phyloP scores from a whole-genome alignment of 1,140 invertebrate species.

The Saxidomus purpurata region DNA sequence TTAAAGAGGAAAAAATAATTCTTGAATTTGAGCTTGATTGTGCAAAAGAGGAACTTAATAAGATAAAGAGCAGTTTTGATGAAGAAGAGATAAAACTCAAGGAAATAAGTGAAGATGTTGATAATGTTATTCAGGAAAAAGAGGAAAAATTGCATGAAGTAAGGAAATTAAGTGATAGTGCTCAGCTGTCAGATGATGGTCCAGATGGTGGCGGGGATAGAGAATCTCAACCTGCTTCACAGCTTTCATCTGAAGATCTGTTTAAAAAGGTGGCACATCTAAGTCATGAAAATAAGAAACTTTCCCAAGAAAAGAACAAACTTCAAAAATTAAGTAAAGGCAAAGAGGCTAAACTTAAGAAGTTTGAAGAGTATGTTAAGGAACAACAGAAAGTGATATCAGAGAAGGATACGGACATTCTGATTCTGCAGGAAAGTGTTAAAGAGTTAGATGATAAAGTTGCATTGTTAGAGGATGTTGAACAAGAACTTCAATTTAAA shows the following conservation, averaged over 20 bases:
- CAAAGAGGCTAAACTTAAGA: slow-evolving; percentile 59
- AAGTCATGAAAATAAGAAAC: slow-evolving; percentile 57
- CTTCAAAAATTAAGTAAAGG: slow-evolving; percentile 60
- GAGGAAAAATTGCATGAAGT: slow-evolving; percentile 30
- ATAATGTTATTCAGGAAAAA: slow-evolving; percentile 40
- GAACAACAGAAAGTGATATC: slow-evolving; percentile 57
- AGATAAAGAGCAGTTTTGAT: slow-evolving; percentile 37
- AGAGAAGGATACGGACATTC: slow-evolving; percentile 59
- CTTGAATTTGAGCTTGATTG: slow-evolving; percentile 63
- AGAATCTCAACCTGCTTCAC: neutral
- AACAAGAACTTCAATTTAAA: slow-evolving; percentile 47
- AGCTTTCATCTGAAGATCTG: slow-evolving; percentile 21
- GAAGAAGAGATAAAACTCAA: slow-evolving; percentile 31
- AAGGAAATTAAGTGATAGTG: slow-evolving; percentile 26
- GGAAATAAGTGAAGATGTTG: slow-evolving; percentile 43
- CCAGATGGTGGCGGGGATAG: neutral
- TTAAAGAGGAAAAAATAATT: slow-evolving; percentile 65
- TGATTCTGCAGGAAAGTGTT: slow-evolving; percentile 65
- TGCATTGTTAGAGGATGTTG: slow-evolving; percentile 46
- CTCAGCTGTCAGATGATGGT: neutral
- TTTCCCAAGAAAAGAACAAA: slow-evolving; percentile 57
- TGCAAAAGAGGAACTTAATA: slow-evolving; percentile 59
- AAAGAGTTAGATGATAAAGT: slow-evolving; percentile 57
- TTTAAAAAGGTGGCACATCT: slow-evolving; percentile 47
- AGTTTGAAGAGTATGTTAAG: slow-evolving; percentile 55